Evolutionary conservation across 53 echinoderm and acorn worm genomes (phyloP).

Genomic region (Stichopus horrens): DNA sequence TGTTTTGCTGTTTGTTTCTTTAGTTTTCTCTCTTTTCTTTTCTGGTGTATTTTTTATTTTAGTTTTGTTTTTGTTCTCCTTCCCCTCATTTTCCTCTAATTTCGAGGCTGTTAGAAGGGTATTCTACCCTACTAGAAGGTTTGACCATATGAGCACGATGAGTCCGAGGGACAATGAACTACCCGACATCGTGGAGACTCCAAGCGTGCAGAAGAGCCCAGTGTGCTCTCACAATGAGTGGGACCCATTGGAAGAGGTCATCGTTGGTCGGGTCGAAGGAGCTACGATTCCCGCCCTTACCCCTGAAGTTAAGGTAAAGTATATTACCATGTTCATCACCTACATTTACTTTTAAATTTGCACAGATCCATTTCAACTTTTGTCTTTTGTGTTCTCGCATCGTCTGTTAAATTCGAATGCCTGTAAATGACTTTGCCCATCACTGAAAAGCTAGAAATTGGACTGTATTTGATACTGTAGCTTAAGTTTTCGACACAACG

Average conservation of each 20-base stretch:
- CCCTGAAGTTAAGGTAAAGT: conserved; percentile 80
- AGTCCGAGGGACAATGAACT: neutral
- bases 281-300: conserved; percentile 78
- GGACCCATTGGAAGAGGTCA: conserved; percentile 92
- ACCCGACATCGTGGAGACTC: neutral
- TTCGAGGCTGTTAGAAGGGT: conserved; percentile 33
- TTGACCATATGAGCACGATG: conserved; percentile 25
- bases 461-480: too few relatives aligned
- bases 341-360: neutral
- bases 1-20: too few relatives aligned
- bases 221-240: conserved; percentile 93
- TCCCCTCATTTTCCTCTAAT: too few relatives aligned
- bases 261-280: conserved; percentile 89
- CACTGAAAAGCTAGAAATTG: too few relatives aligned
- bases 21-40: too few relatives aligned
- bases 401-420: neutral
- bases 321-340: too few relatives aligned
- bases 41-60: too few relatives aligned
- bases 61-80: too few relatives aligned
- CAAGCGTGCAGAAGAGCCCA: conserved; percentile 43
- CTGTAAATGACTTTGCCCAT: neutral
- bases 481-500: too few relatives aligned
- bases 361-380: neutral
- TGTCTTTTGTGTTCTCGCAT: neutral
- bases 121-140: conserved; percentile 11